phyloP scores from a whole-genome alignment of 2,888 invertebrate species.

The Melanostoma mellinum region DNA sequence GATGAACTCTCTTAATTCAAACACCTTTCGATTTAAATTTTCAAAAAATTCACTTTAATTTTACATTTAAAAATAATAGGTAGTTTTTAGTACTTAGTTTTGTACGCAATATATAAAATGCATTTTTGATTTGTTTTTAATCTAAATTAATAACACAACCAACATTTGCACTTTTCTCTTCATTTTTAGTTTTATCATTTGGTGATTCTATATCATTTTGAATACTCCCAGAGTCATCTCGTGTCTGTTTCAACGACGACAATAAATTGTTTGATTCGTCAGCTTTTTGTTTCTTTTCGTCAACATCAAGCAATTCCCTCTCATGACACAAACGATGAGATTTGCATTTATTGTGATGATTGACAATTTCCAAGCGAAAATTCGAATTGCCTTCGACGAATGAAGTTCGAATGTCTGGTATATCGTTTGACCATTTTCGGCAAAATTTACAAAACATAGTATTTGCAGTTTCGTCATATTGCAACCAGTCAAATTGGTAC shows the following conservation, averaged over 20 bases:
- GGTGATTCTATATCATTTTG: slow-evolving; percentile 26
- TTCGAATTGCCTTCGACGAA: slow-evolving; percentile 91
- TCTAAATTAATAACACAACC: slow-evolving; percentile 60
- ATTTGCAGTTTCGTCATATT: slow-evolving; percentile 86
- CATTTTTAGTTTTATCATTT: slow-evolving; percentile 26
- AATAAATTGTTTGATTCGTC: slow-evolving; percentile 37
- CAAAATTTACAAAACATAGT: slow-evolving; percentile 90
- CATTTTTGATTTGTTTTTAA: slow-evolving; percentile 28
- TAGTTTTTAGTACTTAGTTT: slow-evolving; percentile 3
- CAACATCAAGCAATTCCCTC: slow-evolving; percentile 81
- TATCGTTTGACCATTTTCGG: slow-evolving; percentile 87
- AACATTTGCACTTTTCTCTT: slow-evolving; percentile 39
- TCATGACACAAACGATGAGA: slow-evolving; percentile 87
- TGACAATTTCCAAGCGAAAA: slow-evolving; percentile 89
- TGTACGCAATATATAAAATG: slow-evolving; percentile 47
- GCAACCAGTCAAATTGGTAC: slow-evolving; percentile 87
- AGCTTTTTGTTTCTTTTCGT: slow-evolving; percentile 48
- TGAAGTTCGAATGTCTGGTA: slow-evolving; percentile 89
- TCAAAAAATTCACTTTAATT: slow-evolving; percentile 5
- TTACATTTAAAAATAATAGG: slow-evolving; percentile 1
- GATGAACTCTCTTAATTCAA: no score
- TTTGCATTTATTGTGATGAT: slow-evolving; percentile 91
- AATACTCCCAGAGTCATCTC: slow-evolving; percentile 7
- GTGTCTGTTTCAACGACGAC: slow-evolving; percentile 6
- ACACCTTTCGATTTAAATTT: background rate